Evolutionary conservation across 2,888 invertebrate genomes (phyloP).

Genomic region (Seladonia tumulorum): DNA sequence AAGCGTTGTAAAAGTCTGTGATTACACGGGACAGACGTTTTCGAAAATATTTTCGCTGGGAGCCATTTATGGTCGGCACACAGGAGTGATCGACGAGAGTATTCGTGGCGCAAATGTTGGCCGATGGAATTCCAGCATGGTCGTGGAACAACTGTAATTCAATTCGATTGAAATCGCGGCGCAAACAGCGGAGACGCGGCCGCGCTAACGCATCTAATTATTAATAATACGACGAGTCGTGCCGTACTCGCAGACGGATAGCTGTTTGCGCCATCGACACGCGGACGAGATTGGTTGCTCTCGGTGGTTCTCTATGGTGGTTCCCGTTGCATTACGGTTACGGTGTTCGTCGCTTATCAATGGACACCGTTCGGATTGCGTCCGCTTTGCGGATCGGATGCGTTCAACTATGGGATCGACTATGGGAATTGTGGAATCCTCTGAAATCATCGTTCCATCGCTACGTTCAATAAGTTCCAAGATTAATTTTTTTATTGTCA

Average conservation of each 20-base stretch:
- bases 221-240: constrained; percentile 70
- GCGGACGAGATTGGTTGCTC: constrained; percentile 56
- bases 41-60: background rate
- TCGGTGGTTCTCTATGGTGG: constrained; percentile 8
- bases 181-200: constrained; percentile 61
- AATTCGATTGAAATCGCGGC: constrained; percentile 69
- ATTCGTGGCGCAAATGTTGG: constrained; percentile 35
- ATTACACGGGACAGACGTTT: background rate
- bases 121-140: constrained; percentile 34
- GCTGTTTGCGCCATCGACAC: constrained; percentile 63
- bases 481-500: background rate
- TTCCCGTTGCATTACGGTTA: constrained; percentile 47
- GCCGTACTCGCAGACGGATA: constrained; percentile 69
- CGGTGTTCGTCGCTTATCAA: constrained; percentile 45
- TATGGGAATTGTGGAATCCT: background rate
- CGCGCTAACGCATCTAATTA: constrained; percentile 64
- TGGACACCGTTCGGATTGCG: constrained; percentile 46
- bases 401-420: background rate
- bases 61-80: background rate
- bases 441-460: background rate
- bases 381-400: constrained; percentile 15
- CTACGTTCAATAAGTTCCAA: no score
- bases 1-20: no score
- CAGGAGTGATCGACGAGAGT: background rate
- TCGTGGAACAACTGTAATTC: constrained; percentile 58